Evolutionary conservation across 2,797 vertebrate genomes (phyloP).

Genomic region (Poeciliopsis infans): DNA sequence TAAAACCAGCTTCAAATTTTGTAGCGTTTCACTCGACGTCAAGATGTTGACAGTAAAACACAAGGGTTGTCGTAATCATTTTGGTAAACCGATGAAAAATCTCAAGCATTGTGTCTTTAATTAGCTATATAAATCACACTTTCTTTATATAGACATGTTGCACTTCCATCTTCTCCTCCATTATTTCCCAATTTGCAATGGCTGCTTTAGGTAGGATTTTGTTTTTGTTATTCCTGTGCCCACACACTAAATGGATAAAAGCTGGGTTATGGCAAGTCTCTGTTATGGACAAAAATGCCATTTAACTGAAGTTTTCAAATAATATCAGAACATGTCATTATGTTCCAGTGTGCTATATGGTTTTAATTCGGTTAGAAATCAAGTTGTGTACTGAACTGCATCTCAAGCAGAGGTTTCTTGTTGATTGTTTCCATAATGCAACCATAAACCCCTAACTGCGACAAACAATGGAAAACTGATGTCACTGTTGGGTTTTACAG

Average conservation of each 20-base stretch:
- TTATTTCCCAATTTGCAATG: not conserved
- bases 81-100: not conserved
- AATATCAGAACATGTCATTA: not conserved
- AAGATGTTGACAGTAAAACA: not conserved
- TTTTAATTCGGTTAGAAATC: not conserved
- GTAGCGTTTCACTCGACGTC: not conserved
- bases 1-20: constrained; percentile 1
- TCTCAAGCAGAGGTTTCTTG: not conserved
- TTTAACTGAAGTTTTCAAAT: not conserved
- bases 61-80: not conserved
- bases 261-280: not conserved
- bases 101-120: not conserved
- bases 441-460: not conserved
- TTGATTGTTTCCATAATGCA: not conserved
- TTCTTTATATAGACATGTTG: not conserved
- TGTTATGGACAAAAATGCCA: not conserved
- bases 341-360: not conserved
- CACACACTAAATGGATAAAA: not conserved
- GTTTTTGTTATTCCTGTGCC: not conserved
- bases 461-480: not conserved
- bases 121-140: not conserved
- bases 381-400: not conserved
- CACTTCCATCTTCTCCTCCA: not conserved
- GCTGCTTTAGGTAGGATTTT: not conserved
- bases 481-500: not conserved